Percentiles rank a stretch among this genome's conserved stretches.
Conservation (phyloP, 1,140 invertebrate species). For the Centruroides vittatus region DNA sequence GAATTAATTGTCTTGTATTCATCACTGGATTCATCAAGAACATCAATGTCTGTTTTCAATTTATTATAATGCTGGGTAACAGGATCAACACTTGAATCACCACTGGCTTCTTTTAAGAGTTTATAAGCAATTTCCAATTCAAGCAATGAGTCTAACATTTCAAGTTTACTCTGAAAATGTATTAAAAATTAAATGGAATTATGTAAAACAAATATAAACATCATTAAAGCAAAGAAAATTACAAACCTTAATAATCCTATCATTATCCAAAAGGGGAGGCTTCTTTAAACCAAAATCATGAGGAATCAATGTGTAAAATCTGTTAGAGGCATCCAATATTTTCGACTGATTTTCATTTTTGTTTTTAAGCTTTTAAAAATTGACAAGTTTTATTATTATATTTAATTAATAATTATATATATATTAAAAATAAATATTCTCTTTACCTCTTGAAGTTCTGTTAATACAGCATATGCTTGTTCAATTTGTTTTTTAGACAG, state of each 20-base stretch:
- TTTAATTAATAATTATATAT: background rate
- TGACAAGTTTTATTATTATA: slow-evolving; percentile 5
- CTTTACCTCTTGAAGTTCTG: slow-evolving; percentile 54
- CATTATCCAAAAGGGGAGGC: slow-evolving; percentile 61
- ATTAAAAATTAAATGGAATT: background rate
- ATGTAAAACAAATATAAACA: no score
- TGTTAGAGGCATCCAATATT: slow-evolving; percentile 73
- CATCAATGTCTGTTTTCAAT: slow-evolving; percentile 64
- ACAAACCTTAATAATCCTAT: slow-evolving; percentile 53
- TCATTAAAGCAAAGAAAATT: no score
- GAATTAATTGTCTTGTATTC: slow-evolving; percentile 60
- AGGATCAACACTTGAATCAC: slow-evolving; percentile 39
- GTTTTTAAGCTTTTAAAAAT: slow-evolving; percentile 24
- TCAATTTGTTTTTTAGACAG: slow-evolving; percentile 81
- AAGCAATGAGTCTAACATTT: slow-evolving; percentile 80
- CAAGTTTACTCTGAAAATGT: slow-evolving; percentile 50
- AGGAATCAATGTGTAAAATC: slow-evolving; percentile 87
- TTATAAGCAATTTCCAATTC: slow-evolving; percentile 93
- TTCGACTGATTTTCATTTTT: slow-evolving; percentile 32
- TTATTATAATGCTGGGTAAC: slow-evolving; percentile 82
- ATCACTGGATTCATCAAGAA: slow-evolving; percentile 49
- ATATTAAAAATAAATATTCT: slow-evolving; percentile 20
- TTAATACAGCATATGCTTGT: slow-evolving; percentile 65
- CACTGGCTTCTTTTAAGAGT: slow-evolving; percentile 43
- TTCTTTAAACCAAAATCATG: slow-evolving; percentile 81